phyloP scores from a whole-genome alignment of 2,797 vertebrate genomes.

The Streptopelia turtur region DNA sequence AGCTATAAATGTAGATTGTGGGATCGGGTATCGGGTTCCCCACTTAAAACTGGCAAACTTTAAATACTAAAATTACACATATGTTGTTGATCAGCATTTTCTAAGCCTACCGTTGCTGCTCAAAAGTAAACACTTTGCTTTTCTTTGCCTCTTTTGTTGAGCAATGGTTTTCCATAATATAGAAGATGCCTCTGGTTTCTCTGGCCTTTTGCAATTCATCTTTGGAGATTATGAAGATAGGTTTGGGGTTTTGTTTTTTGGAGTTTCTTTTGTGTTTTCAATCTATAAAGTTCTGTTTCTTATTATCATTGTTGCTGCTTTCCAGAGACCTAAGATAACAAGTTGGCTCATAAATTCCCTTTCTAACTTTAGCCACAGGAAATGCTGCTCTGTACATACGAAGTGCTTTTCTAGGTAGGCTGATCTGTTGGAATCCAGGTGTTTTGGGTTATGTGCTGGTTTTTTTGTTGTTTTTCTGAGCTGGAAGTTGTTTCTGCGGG shows the following conservation, averaged over 20 bases:
- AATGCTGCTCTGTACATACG: neutral
- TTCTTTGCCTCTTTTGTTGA: no score
- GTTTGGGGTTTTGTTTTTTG: neutral
- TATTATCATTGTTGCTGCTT: constrained; percentile 35
- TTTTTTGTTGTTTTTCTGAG: neutral
- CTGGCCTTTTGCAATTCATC: neutral
- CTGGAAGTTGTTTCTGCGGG: neutral
- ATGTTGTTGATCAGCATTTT: constrained; percentile 1
- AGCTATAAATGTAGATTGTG: neutral
- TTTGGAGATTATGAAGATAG: neutral
- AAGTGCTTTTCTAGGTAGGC: constrained; percentile 37
- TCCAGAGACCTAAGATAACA: constrained; percentile 45
- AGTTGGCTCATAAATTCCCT: constrained; percentile 23
- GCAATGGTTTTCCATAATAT: neutral
- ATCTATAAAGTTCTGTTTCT: constrained; percentile 37
- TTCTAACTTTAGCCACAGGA: constrained; percentile 51
- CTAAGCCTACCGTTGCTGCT: neutral
- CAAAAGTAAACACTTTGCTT: neutral
- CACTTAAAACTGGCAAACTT: neutral
- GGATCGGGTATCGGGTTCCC: neutral
- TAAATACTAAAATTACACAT: neutral
- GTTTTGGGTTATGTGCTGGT: neutral
- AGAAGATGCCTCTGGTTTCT: constrained; percentile 14
- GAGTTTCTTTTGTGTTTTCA: constrained; percentile 23
- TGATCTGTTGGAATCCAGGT: neutral